These are phyloP conservation scores for Brachynemurus nebulosus DNA, from an alignment of 2,888 invertebrate species.

Conservation along the genomic window DNA sequence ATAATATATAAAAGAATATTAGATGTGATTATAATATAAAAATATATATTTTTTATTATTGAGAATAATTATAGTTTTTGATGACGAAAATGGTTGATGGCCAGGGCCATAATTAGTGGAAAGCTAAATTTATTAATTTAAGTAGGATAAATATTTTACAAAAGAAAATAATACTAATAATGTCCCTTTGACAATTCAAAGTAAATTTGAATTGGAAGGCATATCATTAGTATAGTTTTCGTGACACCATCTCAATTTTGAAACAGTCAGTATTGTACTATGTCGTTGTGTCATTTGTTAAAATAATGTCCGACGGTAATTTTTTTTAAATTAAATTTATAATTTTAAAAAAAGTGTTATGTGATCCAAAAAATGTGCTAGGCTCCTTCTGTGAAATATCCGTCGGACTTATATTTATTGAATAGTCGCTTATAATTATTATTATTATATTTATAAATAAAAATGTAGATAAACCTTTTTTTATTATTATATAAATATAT, in stretches of 20 bases:
- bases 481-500: conserved; percentile 6
- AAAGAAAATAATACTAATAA: conserved; percentile 1
- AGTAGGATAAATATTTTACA: background rate
- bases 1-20: conserved; percentile 7
- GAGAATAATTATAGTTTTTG: conserved; percentile 6
- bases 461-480: conserved; percentile 8
- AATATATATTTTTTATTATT: conserved; percentile 9
- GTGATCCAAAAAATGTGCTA: conserved; percentile 1
- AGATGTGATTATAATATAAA: conserved; percentile 10
- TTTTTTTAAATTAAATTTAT: background rate
- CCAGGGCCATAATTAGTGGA: conserved; percentile 8
- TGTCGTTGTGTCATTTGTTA: conserved; percentile 7
- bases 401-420: background rate
- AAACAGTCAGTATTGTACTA: conserved; percentile 8
- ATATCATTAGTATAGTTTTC: too few species aligned
- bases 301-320: background rate
- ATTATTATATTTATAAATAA: conserved; percentile 5
- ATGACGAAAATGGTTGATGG: background rate
- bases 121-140: conserved; percentile 2
- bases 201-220: too few species aligned
- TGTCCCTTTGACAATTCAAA: background rate
- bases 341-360: background rate
- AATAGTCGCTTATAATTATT: conserved; percentile 5
- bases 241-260: conserved; percentile 4
- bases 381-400: background rate